Evolutionary conservation across 2,888 invertebrate species (phyloP).

Genomic region (Spilarctia lutea): DNA sequence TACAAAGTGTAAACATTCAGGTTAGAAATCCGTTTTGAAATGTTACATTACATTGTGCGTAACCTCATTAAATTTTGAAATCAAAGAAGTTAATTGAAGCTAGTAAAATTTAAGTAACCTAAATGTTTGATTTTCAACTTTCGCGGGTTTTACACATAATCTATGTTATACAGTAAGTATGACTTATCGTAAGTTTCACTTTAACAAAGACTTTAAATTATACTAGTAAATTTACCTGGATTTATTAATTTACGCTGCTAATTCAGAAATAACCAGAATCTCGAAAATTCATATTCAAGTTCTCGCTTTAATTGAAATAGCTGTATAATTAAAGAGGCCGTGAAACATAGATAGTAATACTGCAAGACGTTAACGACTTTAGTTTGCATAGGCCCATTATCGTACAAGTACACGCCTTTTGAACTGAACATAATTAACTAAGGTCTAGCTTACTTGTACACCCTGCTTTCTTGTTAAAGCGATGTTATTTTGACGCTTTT

Average conservation of each 20-base stretch:
- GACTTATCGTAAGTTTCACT: too few species aligned
- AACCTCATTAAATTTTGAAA: too few species aligned
- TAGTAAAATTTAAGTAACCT: too few species aligned
- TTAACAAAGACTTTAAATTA: too few species aligned
- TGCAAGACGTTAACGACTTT: slow-evolving; percentile 50
- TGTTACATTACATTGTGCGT: too few species aligned
- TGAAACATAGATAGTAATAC: neutral
- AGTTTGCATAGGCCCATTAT: slow-evolving; percentile 57
- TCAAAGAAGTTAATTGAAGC: too few species aligned
- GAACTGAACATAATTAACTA: slow-evolving; percentile 44
- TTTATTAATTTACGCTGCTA: neutral
- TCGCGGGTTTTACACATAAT: too few species aligned
- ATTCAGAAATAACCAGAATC: neutral
- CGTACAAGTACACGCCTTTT: slow-evolving; percentile 55
- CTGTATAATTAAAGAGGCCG: slow-evolving; percentile 2
- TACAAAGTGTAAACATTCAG: too few species aligned
- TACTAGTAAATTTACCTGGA: neutral
- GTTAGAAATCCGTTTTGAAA: too few species aligned
- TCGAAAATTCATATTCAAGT: neutral
- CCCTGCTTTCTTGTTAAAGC: neutral
- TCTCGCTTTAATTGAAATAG: neutral
- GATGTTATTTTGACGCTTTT: neutral
- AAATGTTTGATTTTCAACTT: too few species aligned
- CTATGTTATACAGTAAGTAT: too few species aligned
- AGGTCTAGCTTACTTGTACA: neutral